Percentiles rank a stretch among this genome's conserved stretches.
phyloP scores from a whole-genome alignment of 2,888 invertebrate species.

The Drosophila phalerata region DNA sequence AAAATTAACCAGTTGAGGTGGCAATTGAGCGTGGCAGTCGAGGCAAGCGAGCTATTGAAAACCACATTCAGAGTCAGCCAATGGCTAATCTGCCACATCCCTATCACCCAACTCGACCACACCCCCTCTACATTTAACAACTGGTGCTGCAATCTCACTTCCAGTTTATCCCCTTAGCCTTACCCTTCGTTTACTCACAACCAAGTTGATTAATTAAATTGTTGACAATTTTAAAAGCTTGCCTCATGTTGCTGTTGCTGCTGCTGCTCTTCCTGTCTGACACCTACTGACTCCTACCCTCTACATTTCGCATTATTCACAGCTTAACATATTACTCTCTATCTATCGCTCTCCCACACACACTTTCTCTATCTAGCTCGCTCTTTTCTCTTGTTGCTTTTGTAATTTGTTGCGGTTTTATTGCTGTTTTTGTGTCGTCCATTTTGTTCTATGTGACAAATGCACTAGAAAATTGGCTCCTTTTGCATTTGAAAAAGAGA shows the following conservation, averaged over 20 bases:
- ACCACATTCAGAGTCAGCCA: constrained; percentile 43
- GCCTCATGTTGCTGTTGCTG: constrained; percentile 22
- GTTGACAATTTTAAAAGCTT: constrained; percentile 80
- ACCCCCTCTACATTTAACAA: constrained; percentile 40
- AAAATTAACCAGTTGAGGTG: constrained; percentile 64
- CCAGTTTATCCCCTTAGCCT: background rate
- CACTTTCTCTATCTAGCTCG: constrained; percentile 1
- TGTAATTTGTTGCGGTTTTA: constrained; percentile 50
- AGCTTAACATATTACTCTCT: constrained; percentile 60
- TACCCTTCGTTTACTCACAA: constrained; percentile 6
- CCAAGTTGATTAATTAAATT: constrained; percentile 78
- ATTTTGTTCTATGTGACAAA: constrained; percentile 59
- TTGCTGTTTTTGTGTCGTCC: constrained; percentile 42
- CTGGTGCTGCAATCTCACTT: constrained; percentile 1
- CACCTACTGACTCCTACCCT: constrained; percentile 14
- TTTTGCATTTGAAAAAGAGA: constrained; percentile 29
- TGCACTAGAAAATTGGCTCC: constrained; percentile 73
- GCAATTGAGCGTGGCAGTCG: constrained; percentile 65
- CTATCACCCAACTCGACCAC: background rate
- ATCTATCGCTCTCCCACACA: constrained; percentile 1
- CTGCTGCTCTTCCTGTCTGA: constrained; percentile 1
- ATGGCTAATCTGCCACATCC: constrained; percentile 43
- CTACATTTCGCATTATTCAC: constrained; percentile 67
- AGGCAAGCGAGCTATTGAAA: constrained; percentile 23
- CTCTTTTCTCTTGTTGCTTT: constrained; percentile 5